Percentiles rank a stretch among this genome's conserved stretches.
These are phyloP conservation scores for Phalacrocorax aristotelis DNA, from an alignment of 2,113 vertebrate genomes.

Conservation along the genomic window DNA sequence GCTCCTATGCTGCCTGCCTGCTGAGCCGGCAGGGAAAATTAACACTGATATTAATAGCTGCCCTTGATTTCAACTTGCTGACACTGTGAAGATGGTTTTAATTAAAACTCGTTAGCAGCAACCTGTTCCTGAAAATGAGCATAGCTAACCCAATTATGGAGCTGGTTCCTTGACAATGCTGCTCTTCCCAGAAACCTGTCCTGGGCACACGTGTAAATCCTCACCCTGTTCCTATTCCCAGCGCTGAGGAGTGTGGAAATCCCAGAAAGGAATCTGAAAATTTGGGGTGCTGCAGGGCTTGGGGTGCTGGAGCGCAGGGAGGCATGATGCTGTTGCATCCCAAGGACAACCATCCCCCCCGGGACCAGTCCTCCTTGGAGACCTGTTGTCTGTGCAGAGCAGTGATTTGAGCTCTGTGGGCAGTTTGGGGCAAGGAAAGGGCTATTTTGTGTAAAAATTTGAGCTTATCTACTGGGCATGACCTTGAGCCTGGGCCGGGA, in stretches of 20 bases:
- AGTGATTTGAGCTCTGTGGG: neutral
- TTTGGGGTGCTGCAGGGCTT: neutral
- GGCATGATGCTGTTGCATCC: neutral
- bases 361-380: neutral
- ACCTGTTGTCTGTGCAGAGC: neutral
- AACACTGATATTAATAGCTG: neutral
- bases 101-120: constrained; percentile 52
- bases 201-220: neutral
- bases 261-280: rapidly evolving
- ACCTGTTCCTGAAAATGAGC: constrained; percentile 52
- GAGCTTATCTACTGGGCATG: neutral
- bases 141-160: neutral
- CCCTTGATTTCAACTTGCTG: constrained; percentile 53
- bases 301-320: neutral
- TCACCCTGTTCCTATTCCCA: neutral
- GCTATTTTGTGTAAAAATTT: neutral
- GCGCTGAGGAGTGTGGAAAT: rapidly evolving
- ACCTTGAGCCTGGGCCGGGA: neutral
- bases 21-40: neutral
- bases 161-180: neutral
- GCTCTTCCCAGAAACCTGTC: neutral
- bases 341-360: rapidly evolving
- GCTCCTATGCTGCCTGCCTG: neutral
- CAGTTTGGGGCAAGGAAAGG: neutral
- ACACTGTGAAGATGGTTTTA: constrained; percentile 46